Base-by-base conservation (phyloP, 2,888 invertebrate species). In the Chrysolina americana region DNA sequence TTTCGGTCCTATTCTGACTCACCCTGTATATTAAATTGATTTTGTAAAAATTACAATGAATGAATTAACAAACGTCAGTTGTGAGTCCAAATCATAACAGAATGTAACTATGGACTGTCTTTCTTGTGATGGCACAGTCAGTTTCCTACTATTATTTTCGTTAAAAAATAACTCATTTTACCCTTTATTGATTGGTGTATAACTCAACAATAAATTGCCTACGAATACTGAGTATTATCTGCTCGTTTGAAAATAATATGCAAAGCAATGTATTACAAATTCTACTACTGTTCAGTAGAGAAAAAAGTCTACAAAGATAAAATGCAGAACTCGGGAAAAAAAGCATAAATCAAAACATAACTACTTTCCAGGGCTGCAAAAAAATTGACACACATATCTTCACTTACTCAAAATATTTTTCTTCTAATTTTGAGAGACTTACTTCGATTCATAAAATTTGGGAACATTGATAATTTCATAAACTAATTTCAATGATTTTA, bases 331-430 rank as follows among this genome's bases (percentile, higher is more conserved):
- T 44, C 15, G 5, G 15, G 44, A 13, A 53, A 53, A n/a, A 53
- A 53, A 23, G 53, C 53, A 21, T 53, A 21, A 21, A 3, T 19
- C 19, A 53, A 53, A 48, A 53, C 0, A 19, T 2, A 21, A 53
- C 53, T 21, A 53, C 53, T 21, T 21, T 21, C 53, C 19, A 48
- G 11, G 13, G 13, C 21, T 11, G 15, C n/a, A 59, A 66, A 75
- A 74, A 66, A 75, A 75, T 69, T 68, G 68, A 71, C 75, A 75
- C 65, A 70, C 74, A 41, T 75, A 71, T 59, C 4, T 70, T 56
- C 71, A 75, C 75, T 75, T 75, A 75, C 74, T 36, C 23, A n/a
- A 56, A 69, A 59, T 21, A 68, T 23, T 28, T 41, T 21, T 9
- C 8, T 8, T 1, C 6, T 9, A 28, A 41, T 21, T 65, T 65